Evolutionary conservation across 2,797 vertebrate species (phyloP).

Genomic region (Macrochelys suwanniensis): DNA sequence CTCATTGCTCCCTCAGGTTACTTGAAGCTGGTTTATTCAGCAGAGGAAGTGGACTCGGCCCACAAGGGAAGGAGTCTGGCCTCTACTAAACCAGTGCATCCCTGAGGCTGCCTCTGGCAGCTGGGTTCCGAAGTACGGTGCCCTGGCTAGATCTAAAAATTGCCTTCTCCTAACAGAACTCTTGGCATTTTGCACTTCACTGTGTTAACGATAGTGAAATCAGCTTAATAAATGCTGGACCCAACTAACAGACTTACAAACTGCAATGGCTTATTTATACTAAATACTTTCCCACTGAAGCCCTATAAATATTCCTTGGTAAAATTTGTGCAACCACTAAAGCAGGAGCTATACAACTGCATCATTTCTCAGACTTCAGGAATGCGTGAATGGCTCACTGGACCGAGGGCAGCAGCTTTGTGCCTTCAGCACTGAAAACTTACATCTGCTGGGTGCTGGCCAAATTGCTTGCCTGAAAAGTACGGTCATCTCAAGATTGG

Average conservation of each 20-base stretch:
- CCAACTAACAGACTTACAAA: neutral
- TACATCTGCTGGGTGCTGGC: neutral
- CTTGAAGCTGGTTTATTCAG: neutral
- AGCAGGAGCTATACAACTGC: neutral
- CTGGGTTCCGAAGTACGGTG: neutral
- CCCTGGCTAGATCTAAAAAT: neutral
- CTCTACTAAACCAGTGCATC: neutral
- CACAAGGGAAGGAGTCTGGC: neutral
- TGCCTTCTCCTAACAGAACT: neutral
- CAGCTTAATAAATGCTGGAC: neutral
- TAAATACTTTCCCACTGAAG: neutral
- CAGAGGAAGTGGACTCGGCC: neutral
- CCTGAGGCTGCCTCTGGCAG: neutral
- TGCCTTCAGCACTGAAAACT: neutral
- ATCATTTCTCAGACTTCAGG: neutral
- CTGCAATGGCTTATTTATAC: neutral
- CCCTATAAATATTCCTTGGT: neutral
- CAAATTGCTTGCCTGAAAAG: neutral
- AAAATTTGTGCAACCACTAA: neutral
- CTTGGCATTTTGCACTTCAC: neutral
- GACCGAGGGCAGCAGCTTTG: neutral
- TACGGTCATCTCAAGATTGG: neutral
- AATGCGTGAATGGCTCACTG: neutral
- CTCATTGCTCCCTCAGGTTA: neutral
- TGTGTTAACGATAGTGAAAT: accelerated